Evolutionary conservation across 2,888 invertebrate genomes (phyloP), one percentile per base, ranked within the genome.

Genomic region (Acanthoscelides obtectus): DNA sequence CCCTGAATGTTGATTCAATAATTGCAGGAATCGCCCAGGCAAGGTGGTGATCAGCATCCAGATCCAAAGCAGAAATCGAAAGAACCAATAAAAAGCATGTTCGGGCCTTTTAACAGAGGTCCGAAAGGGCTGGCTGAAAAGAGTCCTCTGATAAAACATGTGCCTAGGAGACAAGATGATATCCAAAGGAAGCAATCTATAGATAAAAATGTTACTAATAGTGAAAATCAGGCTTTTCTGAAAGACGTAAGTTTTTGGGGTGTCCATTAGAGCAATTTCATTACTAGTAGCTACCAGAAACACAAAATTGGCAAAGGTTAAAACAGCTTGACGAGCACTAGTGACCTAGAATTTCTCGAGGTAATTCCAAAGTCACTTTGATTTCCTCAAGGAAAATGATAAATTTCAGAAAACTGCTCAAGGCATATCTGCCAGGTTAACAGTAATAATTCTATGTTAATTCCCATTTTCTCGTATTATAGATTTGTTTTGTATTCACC

Each of bases 221-320:
- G 91, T 0, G 98, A 98, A 86, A 98, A 98, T 88, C 97, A 98
- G 86, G 90, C 94, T 69, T 98, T 98, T 84, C 88, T 98, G 67
- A 96, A 96, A 82, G 98, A 98, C 82, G 94, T 94, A 77, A 87
- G 90, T 83, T 63, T 20, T 45, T 5, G n/a, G n/a, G n/a, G n/a
- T n/a, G n/a, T n/a, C n/a, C n/a, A n/a, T n/a, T n/a, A n/a, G n/a
- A n/a, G n/a, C n/a, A n/a, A n/a, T n/a, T n/a, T n/a, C n/a, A n/a
- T n/a, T n/a, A n/a, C n/a, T n/a, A n/a, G n/a, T n/a, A n/a, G n/a
- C n/a, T n/a, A n/a, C n/a, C n/a, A n/a, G n/a, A n/a, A n/a, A n/a
- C n/a, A 5, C 4, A 67, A 66, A 22, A 20, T 3, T 68, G 12
- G 12, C 17, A 65, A 69, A 69, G 20, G 19, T 12, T 66, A 20